phyloP scores from a whole-genome alignment of 2,797 vertebrate genomes.

The Danio aesculapii region DNA sequence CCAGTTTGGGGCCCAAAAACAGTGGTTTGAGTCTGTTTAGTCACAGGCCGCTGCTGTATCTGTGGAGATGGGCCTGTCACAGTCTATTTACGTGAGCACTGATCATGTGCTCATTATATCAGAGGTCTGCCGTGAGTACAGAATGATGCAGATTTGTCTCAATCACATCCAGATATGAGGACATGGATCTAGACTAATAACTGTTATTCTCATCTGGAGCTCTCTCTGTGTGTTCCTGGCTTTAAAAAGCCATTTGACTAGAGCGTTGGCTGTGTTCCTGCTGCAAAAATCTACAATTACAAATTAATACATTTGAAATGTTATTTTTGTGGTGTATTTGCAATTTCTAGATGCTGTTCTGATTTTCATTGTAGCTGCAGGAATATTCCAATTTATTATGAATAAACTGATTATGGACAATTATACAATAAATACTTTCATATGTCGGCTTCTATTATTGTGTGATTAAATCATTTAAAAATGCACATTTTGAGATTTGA shows the following conservation, averaged over 20 bases:
- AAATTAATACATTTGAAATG: conserved; percentile 5
- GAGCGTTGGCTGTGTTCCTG: neutral
- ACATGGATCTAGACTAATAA: conserved; percentile 44
- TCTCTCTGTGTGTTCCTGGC: conserved; percentile 8
- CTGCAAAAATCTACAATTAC: neutral
- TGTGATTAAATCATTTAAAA: neutral
- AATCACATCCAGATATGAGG: conserved; percentile 46
- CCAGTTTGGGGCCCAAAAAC: conserved; percentile 28
- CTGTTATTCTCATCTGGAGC: conserved; percentile 6
- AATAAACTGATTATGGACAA: neutral
- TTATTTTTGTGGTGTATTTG: neutral
- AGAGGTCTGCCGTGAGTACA: conserved; percentile 39
- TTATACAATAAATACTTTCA: neutral
- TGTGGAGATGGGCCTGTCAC: conserved; percentile 53
- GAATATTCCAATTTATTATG: neutral
- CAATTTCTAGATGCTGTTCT: neutral
- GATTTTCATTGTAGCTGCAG: neutral
- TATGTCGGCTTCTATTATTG: neutral
- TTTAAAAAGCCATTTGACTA: conserved; percentile 19
- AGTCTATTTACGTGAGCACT: conserved; percentile 52
- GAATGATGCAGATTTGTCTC: conserved; percentile 51
- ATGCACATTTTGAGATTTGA: neutral
- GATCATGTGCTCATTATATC: conserved; percentile 62
- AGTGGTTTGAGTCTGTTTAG: conserved; percentile 26
- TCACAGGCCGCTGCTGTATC: conserved; percentile 39